Percentiles rank a stretch among this genome's conserved stretches.
phyloP scores from a whole-genome alignment of 2,113 vertebrate genomes.

The Scolopax mira region DNA sequence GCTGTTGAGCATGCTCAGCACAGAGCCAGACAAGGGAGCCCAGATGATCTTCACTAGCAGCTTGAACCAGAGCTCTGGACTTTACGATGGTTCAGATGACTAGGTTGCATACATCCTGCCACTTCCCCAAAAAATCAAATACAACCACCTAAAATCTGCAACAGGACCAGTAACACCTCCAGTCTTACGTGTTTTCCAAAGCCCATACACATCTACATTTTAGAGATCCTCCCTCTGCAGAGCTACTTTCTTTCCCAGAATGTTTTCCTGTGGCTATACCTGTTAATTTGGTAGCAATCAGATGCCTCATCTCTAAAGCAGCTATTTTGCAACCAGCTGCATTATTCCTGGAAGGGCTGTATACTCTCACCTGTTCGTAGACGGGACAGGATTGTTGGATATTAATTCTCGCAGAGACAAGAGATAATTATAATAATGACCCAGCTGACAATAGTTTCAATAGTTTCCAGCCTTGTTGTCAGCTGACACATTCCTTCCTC shows the following conservation, averaged over 20 bases:
- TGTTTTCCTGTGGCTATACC: not conserved
- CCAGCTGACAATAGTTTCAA: constrained; percentile 20
- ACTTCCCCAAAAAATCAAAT: not conserved
- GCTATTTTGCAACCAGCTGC: not conserved
- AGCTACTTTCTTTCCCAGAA: not conserved
- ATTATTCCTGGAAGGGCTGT: not conserved
- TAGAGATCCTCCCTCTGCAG: not conserved
- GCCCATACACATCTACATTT: not conserved
- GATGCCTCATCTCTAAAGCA: not conserved
- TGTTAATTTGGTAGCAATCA: not conserved
- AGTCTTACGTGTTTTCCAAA: not conserved
- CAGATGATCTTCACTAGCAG: not conserved
- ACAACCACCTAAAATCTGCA: not conserved
- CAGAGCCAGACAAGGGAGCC: not conserved
- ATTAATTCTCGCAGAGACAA: not conserved
- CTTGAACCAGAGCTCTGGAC: not conserved
- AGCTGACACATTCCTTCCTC: constrained; percentile 44
- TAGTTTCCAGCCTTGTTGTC: constrained; percentile 2
- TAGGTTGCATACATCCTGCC: not conserved
- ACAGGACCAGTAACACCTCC: not conserved
- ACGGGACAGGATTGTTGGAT: not conserved
- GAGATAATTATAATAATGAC: not conserved
- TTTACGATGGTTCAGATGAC: not conserved
- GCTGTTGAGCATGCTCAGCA: not conserved
- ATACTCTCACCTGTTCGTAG: not conserved